Evolutionary conservation across 37 sponge, comb jelly and placozoan species (phyloP), one percentile per base, ranked within the genome.

Genomic region (Ianthella basta): DNA sequence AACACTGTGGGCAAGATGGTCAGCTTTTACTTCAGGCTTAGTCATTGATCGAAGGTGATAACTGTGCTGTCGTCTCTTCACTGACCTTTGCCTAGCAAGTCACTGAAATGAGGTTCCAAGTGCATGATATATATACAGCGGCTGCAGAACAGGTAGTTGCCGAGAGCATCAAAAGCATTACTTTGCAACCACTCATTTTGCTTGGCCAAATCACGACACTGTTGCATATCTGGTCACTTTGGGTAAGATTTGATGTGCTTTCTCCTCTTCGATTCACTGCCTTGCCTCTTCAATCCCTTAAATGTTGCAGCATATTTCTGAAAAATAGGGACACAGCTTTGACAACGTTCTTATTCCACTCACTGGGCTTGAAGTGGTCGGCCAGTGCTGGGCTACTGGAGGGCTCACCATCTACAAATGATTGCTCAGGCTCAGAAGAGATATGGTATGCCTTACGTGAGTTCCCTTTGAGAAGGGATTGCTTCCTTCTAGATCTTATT

Each of bases 101-200:
- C 87, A 53, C 2, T 77, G 56, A 15, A 63, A 63, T 27, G 74
- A 84, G 15, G 73, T 75, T 33, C 59, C 85, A 44, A 80, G 73
- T 4, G 81, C 72, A 63, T 39, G 50, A n/a, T n/a, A 18, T 61
- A 18, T 14, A 61, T 69, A 57, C 73, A 81, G 19, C n/a, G 0
- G 34, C 35, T 4, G 32, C 87, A 87, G 50, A 81, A 56, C 54
- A 85, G 27, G 65, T 85, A 85, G 85, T 85, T 85, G 18, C 78
- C 85, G 32, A 85, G 36, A 34, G 55, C 36, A 32, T 85, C 85
- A 74, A 60, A 85, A 14, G 56, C 39, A 63, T 85, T 85, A 5
- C n/a, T 16, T 29, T 78, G 0, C 39, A 85, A 67, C 85, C 78
- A 85, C 37, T 85, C 78, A 41, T 85, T 85, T 32, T 82, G 72